Percentiles rank a stretch among this genome's conserved stretches.
phyloP scores from a whole-genome alignment of 2,797 vertebrate genomes.

The Helostoma temminkii region DNA sequence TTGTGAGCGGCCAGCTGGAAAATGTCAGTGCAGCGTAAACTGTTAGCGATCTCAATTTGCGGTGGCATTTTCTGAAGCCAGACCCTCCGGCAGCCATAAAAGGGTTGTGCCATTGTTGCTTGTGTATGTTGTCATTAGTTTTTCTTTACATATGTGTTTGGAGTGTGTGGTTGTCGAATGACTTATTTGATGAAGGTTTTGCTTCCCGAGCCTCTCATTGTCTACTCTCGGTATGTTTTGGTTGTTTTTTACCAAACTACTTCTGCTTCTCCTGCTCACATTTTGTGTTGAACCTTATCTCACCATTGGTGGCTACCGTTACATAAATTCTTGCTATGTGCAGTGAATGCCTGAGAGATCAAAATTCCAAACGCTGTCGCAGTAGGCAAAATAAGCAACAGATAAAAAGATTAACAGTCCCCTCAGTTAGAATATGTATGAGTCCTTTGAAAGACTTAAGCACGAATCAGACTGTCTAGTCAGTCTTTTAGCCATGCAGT shows the following conservation, averaged over 20 bases:
- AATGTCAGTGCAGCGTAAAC: slow-evolving; percentile 80
- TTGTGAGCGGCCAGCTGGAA: slow-evolving; percentile 74
- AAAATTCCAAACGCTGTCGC: slow-evolving; percentile 20
- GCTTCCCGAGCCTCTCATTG: not conserved
- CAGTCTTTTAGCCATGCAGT: slow-evolving; percentile 16
- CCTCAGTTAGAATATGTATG: slow-evolving; percentile 55
- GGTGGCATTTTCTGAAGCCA: slow-evolving; percentile 77
- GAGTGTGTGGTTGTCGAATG: slow-evolving; percentile 15
- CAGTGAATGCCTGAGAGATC: slow-evolving; percentile 15
- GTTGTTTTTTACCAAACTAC: not conserved
- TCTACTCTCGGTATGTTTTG: not conserved
- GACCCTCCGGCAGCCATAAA: slow-evolving; percentile 44
- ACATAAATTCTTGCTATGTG: slow-evolving; percentile 13
- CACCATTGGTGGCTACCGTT: not conserved
- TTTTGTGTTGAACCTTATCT: slow-evolving; percentile 5
- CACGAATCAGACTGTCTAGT: slow-evolving; percentile 42
- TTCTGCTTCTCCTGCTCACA: not conserved
- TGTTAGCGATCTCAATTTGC: slow-evolving; percentile 79
- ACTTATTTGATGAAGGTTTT: slow-evolving; percentile 16
- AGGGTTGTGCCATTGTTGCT: slow-evolving; percentile 16
- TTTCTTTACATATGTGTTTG: slow-evolving; percentile 27
- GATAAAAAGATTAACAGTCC: slow-evolving; percentile 52
- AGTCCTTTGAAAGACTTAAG: slow-evolving; percentile 45
- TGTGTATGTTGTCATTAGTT: slow-evolving; percentile 22
- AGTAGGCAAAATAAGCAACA: slow-evolving; percentile 50